Evolutionary conservation across 2,113 vertebrate genomes (phyloP).

Genomic region (Seriola dumerili): DNA sequence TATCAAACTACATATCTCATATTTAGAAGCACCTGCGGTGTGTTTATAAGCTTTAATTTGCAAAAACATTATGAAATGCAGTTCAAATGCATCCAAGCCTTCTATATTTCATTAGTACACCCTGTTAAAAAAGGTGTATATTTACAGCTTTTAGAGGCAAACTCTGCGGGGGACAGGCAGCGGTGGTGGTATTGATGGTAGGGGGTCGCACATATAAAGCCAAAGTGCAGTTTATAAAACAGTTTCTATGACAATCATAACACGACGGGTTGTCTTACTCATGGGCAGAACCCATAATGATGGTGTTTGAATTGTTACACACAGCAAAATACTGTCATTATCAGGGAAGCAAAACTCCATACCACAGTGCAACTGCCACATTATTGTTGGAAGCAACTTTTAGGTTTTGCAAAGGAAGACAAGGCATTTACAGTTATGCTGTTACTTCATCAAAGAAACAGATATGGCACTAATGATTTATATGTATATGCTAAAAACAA

Average conservation of each 20-base stretch:
- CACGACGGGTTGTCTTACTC: constrained; percentile 41
- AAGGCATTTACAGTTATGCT: constrained; percentile 9
- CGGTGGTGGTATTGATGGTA: constrained; percentile 46
- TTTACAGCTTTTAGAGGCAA: constrained; percentile 56
- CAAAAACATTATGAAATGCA: constrained; percentile 31
- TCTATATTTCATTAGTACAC: constrained; percentile 21
- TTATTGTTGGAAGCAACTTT: constrained; percentile 20
- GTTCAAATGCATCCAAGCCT: constrained; percentile 6
- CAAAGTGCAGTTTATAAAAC: constrained; percentile 55
- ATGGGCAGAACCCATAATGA: constrained; percentile 49
- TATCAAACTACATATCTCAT: constrained; percentile 17
- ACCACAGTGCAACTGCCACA: constrained; percentile 10
- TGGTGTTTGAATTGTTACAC: constrained; percentile 49
- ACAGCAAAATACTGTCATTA: constrained; percentile 48
- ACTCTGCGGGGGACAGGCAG: constrained; percentile 49
- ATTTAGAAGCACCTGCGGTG: constrained; percentile 23
- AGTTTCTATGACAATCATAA: constrained; percentile 60
- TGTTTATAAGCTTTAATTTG: constrained; percentile 33
- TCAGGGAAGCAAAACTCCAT: constrained; percentile 41
- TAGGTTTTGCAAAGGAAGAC: constrained; percentile 9
- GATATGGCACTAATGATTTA: neutral
- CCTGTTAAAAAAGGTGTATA: constrained; percentile 48
- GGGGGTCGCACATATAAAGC: constrained; percentile 61
- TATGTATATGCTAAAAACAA: neutral
- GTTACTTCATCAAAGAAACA: constrained; percentile 14